These are phyloP conservation scores for Latrodectus elegans DNA, from an alignment of 2,888 invertebrate species.

Conservation along the genomic window DNA sequence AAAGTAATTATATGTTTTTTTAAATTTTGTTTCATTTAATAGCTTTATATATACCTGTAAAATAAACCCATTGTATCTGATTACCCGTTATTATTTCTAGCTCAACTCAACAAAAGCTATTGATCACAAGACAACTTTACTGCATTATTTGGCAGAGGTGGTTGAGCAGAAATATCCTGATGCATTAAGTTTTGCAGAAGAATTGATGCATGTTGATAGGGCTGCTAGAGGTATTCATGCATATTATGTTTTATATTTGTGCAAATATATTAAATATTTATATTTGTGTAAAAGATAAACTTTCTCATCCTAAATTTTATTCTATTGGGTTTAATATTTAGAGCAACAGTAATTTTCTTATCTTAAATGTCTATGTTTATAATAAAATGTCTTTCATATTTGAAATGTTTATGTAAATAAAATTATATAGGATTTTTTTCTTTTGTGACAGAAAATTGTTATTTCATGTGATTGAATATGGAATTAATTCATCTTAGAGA, in stretches of 20 bases:
- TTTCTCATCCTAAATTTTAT: no score
- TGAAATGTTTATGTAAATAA: no score
- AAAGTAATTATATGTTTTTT: constrained; percentile 80
- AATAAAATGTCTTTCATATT: no score
- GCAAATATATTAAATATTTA: not conserved
- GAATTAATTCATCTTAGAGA: no score
- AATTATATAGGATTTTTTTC: no score
- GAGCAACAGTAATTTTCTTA: no score
- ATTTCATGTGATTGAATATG: no score
- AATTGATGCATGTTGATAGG: constrained; percentile 90
- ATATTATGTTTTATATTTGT: not conserved
- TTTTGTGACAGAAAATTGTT: no score
- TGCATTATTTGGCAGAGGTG: constrained; percentile 92
- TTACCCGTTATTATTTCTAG: constrained; percentile 72
- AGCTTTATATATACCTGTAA: constrained; percentile 15
- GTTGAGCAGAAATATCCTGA: constrained; percentile 93
- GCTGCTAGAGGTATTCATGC: constrained; percentile 79
- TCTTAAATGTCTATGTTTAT: no score
- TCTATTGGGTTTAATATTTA: no score
- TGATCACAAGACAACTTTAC: constrained; percentile 91
- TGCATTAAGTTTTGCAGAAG: constrained; percentile 86
- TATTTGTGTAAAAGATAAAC: no score
- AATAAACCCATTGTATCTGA: not conserved
- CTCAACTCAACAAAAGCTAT: constrained; percentile 83
- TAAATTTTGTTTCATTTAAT: not conserved